These are phyloP conservation scores for Simalia tracyae DNA, from an alignment of 2,797 vertebrate species.

Conservation along the genomic window DNA sequence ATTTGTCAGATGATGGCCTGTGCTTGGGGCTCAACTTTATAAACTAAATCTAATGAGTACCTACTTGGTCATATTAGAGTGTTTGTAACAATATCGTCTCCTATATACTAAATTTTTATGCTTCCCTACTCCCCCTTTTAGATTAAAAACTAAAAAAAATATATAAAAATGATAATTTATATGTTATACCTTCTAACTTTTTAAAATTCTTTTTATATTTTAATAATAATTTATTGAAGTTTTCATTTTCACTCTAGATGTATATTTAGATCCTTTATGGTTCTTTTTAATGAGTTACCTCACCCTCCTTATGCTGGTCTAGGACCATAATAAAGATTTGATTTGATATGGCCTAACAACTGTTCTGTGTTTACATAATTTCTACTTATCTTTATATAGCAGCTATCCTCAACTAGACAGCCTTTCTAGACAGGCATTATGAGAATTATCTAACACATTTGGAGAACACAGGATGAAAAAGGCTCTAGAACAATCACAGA, in stretches of 20 bases:
- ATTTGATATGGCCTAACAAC: not conserved
- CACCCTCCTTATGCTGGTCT: not conserved
- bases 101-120: not conserved
- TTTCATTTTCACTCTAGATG: not conserved
- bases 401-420: not conserved
- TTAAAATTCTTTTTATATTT: too few species aligned
- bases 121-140: not conserved
- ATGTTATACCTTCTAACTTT: too few species aligned
- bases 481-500: not conserved
- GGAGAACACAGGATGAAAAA: not conserved
- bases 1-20: not conserved
- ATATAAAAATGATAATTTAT: too few species aligned
- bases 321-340: not conserved
- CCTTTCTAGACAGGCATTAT: not conserved
- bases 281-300: not conserved
- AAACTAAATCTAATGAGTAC: not conserved
- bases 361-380: not conserved
- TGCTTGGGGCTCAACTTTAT: not conserved
- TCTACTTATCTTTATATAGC: not conserved
- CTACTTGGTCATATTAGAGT: not conserved
- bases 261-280: not conserved
- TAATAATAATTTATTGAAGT: not conserved
- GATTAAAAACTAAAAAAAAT: not conserved
- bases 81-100: not conserved
- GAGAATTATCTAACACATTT: not conserved